Evolutionary conservation across 1,140 invertebrate species (phyloP).

Genomic region (Leptopilina clavipes): DNA sequence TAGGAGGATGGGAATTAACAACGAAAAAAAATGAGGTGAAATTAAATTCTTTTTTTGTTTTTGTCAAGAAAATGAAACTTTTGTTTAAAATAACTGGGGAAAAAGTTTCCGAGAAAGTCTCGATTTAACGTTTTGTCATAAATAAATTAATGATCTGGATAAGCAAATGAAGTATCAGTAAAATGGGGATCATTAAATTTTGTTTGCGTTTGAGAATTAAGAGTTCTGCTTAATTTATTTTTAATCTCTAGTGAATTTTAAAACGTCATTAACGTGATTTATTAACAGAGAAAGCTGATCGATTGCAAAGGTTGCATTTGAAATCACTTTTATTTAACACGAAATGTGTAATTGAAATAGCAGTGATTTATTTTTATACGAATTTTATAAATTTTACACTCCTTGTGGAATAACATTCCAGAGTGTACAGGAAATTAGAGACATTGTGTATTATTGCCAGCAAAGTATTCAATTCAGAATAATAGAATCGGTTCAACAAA

Average conservation of each 20-base stretch:
- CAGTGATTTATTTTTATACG: conserved; percentile 7
- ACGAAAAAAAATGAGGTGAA: conserved; percentile 52
- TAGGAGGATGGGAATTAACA: conserved; percentile 67
- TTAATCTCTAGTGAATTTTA: not conserved
- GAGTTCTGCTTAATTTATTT: not conserved
- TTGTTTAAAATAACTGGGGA: not conserved
- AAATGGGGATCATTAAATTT: not conserved
- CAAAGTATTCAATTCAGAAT: conserved; percentile 56
- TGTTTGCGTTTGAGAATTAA: not conserved
- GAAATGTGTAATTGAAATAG: not conserved
- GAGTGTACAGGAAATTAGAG: conserved; percentile 48
- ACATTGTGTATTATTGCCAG: conserved; percentile 45
- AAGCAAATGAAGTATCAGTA: too few species aligned
- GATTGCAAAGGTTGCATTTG: conserved; percentile 28
- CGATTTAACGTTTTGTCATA: not conserved
- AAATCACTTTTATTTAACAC: conserved; percentile 23
- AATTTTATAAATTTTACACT: conserved; percentile 14
- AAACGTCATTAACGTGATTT: conserved; percentile 36
- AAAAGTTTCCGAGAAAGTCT: not conserved
- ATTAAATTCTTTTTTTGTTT: conserved; percentile 13
- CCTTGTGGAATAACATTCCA: conserved; percentile 40
- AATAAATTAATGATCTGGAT: not conserved
- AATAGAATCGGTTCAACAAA: conserved; percentile 49
- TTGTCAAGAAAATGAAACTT: not conserved
- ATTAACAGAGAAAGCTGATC: conserved; percentile 39